Base-by-base conservation (phyloP, 2,888 invertebrate species). In the Tiliacea aurago region DNA sequence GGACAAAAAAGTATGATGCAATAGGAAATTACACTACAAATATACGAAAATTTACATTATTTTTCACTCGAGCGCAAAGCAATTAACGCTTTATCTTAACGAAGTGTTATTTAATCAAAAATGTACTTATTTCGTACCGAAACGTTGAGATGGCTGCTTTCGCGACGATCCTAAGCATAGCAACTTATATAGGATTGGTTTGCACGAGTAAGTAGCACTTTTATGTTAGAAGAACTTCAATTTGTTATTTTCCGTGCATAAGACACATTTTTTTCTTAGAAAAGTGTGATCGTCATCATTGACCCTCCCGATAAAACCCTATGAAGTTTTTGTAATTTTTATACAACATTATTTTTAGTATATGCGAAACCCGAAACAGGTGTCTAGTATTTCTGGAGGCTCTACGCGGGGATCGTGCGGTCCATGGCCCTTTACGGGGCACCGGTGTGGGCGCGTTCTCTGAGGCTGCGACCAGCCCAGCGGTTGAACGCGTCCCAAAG, bases 21-120 rank as follows among this genome's bases (percentile, higher is more conserved):
- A 53, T 55, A 47, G 65, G 61, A 65, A 78, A 77, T 78, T 61
- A 55, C 61, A 45, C 41, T 15, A 49, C 18, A 37, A 61, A 62
- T 79, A 70, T 58, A 78, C 6, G 6, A 37, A 69, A 76, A 65
- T 55, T n/a, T 47, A 49, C 73, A 80, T 80, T 85, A 84, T 70
- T 73, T 70, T 64, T 65, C 76, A 73, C 13, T 78, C 78, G 62
- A 53, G 84, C 80, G 76, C 37, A 61, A 77, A 80, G 10, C 43
- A 73, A 85, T 86, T 82, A 86, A 76, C 73, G 37, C 68, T 56
- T 81, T 78, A 85, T 85, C 66, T 69, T 76, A 84, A 78, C 58
- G 56, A 76, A 63, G 51, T 75, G 33, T 67, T 66, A 58, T 59
- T 58, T 47, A n/a, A 64, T 28, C 1, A 65, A 45, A 55, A 47